Evolutionary conservation across 2,888 invertebrate genomes (phyloP), one percentile per base, ranked within the genome.

Genomic region (Morpho deidamia): DNA sequence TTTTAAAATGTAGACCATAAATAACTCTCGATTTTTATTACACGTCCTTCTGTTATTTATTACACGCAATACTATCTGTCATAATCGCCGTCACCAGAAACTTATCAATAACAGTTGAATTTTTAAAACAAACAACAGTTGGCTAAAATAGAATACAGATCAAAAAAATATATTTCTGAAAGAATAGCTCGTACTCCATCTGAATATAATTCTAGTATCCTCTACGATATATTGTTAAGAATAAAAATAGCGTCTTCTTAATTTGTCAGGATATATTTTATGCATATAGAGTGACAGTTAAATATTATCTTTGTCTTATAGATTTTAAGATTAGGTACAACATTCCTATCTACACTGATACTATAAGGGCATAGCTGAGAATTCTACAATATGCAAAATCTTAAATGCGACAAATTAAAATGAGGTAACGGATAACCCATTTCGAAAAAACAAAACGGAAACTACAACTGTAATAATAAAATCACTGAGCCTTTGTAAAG

Each of bases 401-500:
- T 58, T 63, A 60, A 60, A 61, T 62, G 59, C 60, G 53, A 56
- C 49, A 58, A 57, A 52, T 48, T 53, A 55, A 53, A 63, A 56
- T 58, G 62, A 62, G 59, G 60, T 60, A 59, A 54, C 50, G 41
- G 44, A 23, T 12, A 49, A 49, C 40, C 40, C 48, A n/a, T 14
- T 35, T 42, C 49, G 14, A 33, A 55, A 48, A 46, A 63, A 59
- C 53, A 55, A 59, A 60, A 55, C 59, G 56, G 58, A 63, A 62
- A 55, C 58, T 65, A 59, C 50, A 60, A 55, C 52, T 64, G 57
- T 58, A 64, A 64, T 60, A 66, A 68, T 72, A 64, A 60, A 77
- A 83, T 84, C 83, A 83, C 83, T 83, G 85, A 88, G 88, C 85
- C 86, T 87, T 87, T 74, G 73, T 79, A 75, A 78, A 82, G 75